A percentile compares a stretch with the other conserved stretches of the same genome.
phyloP scores from a whole-genome alignment of 2,888 invertebrate genomes.

The Dynastes maya region DNA sequence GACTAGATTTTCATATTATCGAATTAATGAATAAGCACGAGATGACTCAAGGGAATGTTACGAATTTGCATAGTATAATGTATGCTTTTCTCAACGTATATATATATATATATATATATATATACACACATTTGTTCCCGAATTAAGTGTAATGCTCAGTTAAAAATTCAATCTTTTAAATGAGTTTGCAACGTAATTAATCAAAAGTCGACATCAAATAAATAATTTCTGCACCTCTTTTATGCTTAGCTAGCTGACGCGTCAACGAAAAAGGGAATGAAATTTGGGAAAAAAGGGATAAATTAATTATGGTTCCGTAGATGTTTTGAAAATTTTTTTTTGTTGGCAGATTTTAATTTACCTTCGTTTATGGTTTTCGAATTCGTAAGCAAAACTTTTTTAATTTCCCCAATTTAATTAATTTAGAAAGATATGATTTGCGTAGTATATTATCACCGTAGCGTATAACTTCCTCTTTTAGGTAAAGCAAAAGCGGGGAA shows the following conservation, averaged over 20 bases:
- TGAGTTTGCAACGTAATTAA: background rate
- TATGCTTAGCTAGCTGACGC: background rate
- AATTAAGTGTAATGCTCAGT: background rate
- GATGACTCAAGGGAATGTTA: background rate
- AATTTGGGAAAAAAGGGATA: background rate
- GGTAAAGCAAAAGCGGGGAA: background rate
- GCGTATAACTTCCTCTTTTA: background rate
- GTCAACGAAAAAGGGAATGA: background rate
- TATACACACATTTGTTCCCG: background rate
- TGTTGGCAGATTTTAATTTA: background rate
- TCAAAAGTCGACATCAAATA: slow-evolving; percentile 1
- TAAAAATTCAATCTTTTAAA: background rate
- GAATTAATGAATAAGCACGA: slow-evolving; percentile 20
- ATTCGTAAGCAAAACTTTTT: no score
- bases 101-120: background rate
- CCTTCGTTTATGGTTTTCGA: no score
- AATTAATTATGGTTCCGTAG: background rate
- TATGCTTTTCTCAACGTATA: background rate
- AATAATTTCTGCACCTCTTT: slow-evolving; percentile 5
- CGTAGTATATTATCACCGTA: background rate
- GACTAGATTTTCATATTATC: slow-evolving; percentile 22
- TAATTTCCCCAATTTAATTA: no score
- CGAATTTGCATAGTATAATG: slow-evolving; percentile 20
- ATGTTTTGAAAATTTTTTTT: background rate
- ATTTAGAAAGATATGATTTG: background rate